Evolutionary conservation across 2,797 vertebrate species (phyloP).

Genomic region (Schizopygopsis pylzovi): DNA sequence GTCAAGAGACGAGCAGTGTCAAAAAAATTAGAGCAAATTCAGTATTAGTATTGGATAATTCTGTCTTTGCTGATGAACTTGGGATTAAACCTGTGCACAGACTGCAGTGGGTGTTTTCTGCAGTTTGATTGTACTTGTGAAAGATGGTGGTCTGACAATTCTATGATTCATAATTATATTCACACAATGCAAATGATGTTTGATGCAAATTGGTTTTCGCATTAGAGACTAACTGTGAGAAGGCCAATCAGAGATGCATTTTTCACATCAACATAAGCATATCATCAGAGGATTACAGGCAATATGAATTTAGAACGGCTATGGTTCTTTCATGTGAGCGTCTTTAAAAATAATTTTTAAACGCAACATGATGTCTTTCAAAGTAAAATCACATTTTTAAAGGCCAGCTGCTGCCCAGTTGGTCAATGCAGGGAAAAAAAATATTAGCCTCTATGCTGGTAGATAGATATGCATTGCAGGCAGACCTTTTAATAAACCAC

Average conservation of each 20-base stretch:
- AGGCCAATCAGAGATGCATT: constrained; percentile 39
- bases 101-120: constrained; percentile 21
- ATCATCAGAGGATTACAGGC: constrained; percentile 48
- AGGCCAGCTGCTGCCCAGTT: constrained; percentile 17
- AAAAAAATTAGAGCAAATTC: constrained; percentile 32
- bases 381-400: constrained; percentile 25
- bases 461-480: neutral
- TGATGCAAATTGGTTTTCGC: constrained; percentile 52
- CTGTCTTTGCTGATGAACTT: constrained; percentile 24
- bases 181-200: constrained; percentile 50
- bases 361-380: neutral
- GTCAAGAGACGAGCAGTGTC: constrained; percentile 45
- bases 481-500: constrained; percentile 64
- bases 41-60: constrained; percentile 42
- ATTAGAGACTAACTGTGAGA: constrained; percentile 44
- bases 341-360: constrained; percentile 18
- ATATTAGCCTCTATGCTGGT: neutral
- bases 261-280: constrained; percentile 48
- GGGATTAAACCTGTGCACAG: constrained; percentile 19
- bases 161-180: constrained; percentile 46
- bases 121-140: constrained; percentile 40
- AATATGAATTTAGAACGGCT: neutral
- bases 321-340: neutral
- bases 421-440: neutral
- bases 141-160: constrained; percentile 40